These are phyloP conservation scores for Leptoteleia sp. DNA, from an alignment of 1,140 invertebrate genomes.

Conservation along the genomic window DNA sequence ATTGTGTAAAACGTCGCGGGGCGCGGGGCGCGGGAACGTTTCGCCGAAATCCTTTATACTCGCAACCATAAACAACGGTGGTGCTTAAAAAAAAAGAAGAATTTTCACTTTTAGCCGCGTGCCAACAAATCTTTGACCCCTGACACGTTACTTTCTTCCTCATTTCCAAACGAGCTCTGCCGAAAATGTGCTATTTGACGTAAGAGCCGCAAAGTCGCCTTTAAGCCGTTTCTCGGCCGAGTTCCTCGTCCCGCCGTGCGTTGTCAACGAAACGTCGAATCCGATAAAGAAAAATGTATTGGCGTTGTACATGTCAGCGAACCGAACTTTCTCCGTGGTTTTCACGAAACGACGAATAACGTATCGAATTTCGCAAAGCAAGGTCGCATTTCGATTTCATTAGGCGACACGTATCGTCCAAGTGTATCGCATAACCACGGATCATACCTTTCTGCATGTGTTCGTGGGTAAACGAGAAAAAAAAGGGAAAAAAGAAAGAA, in stretches of 20 bases:
- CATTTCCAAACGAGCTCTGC: slow-evolving; percentile 40
- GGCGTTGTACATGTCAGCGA: slow-evolving; percentile 56
- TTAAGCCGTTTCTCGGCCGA: slow-evolving; percentile 17
- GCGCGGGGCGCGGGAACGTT: too few species aligned
- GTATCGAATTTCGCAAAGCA: slow-evolving; percentile 56
- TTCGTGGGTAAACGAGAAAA: too few species aligned
- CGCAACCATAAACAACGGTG: slow-evolving; percentile 25
- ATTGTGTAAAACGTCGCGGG: too few species aligned
- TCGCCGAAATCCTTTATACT: slow-evolving; percentile 9
- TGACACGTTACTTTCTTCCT: slow-evolving; percentile 60
- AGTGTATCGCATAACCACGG: slow-evolving; percentile 47
- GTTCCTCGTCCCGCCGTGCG: slow-evolving; percentile 27
- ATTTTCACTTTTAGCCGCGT: slow-evolving; percentile 55
- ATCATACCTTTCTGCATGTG: too few species aligned
- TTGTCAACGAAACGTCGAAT: slow-evolving; percentile 59
- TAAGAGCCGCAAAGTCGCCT: slow-evolving; percentile 32
- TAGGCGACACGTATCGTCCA: slow-evolving; percentile 42
- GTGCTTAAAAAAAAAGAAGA: too few species aligned
- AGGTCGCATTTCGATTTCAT: slow-evolving; percentile 67
- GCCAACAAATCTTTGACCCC: slow-evolving; percentile 61
- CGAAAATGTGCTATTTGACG: slow-evolving; percentile 58
- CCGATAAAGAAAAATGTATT: slow-evolving; percentile 62
- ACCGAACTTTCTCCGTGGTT: slow-evolving; percentile 56
- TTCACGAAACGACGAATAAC: slow-evolving; percentile 47
- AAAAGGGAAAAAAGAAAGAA: too few species aligned